Percentiles rank a stretch among this genome's conserved stretches.
phyloP scores from a whole-genome alignment of 2,888 invertebrate species.

The Lasioglossum lativentre region DNA sequence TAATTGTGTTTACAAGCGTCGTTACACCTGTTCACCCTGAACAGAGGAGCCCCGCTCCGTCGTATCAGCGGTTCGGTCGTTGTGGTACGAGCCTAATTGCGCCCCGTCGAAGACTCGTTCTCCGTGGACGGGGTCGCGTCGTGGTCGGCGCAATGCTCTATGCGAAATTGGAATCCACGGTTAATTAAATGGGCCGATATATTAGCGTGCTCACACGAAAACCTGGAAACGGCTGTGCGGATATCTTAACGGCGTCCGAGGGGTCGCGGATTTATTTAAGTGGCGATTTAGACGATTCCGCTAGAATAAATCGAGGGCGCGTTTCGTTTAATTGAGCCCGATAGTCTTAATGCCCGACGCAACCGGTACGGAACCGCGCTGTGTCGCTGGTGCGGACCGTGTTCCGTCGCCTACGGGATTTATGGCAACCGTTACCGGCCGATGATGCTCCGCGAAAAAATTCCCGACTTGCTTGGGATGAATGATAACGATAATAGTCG shows the following conservation, averaged over 20 bases:
- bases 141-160: background rate
- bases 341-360: slow-evolving; percentile 46
- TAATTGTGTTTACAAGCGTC: slow-evolving; percentile 2
- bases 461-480: slow-evolving; percentile 31
- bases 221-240: slow-evolving; percentile 43
- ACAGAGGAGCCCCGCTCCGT: background rate
- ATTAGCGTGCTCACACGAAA: slow-evolving; percentile 25
- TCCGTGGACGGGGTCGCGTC: background rate
- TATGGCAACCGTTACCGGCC: slow-evolving; percentile 47
- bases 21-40: background rate
- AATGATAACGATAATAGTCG: slow-evolving; percentile 52
- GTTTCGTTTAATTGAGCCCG: slow-evolving; percentile 48
- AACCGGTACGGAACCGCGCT: slow-evolving; percentile 49
- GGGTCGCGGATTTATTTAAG: slow-evolving; percentile 35
- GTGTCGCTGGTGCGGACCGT: slow-evolving; percentile 11
- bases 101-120: background rate
- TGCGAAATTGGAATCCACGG: background rate
- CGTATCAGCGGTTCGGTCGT: background rate
- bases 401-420: slow-evolving; percentile 24
- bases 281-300: slow-evolving; percentile 35
- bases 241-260: slow-evolving; percentile 34
- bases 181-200: background rate
- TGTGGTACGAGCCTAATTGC: background rate
- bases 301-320: slow-evolving; percentile 27
- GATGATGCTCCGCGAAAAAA: slow-evolving; percentile 47